phyloP scores from a whole-genome alignment of 2,797 vertebrate genomes.

The Sebastes hubbsi region DNA sequence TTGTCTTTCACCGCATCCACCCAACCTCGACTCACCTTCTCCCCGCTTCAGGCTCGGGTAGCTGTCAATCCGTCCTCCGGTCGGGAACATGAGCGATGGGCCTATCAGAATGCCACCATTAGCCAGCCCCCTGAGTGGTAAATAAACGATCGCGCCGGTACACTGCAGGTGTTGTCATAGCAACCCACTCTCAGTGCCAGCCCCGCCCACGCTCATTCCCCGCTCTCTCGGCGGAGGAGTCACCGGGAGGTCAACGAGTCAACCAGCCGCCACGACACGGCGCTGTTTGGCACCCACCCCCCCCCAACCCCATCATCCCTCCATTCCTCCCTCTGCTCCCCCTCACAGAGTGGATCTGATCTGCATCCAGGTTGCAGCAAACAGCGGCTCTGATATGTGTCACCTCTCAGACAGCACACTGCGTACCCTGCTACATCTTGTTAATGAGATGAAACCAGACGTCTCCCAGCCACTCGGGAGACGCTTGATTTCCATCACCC shows the following conservation, averaged over 20 bases:
- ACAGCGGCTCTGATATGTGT: slow-evolving; percentile 25
- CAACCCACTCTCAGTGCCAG: slow-evolving; percentile 80
- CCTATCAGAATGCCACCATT: slow-evolving; percentile 83
- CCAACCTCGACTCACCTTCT: slow-evolving; percentile 73
- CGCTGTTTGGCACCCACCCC: slow-evolving; percentile 67
- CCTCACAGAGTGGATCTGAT: slow-evolving; percentile 16
- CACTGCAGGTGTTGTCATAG: slow-evolving; percentile 94
- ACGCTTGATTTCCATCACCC: background rate
- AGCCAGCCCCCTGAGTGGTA: slow-evolving; percentile 86
- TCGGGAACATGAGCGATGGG: slow-evolving; percentile 79
- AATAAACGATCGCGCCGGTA: slow-evolving; percentile 93
- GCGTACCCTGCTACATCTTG: background rate
- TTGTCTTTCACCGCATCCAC: slow-evolving; percentile 26
- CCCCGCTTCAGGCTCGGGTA: slow-evolving; percentile 72
- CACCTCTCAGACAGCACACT: slow-evolving; percentile 18
- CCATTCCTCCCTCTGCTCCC: background rate
- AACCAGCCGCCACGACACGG: slow-evolving; percentile 61
- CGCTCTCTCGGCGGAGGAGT: slow-evolving; percentile 86
- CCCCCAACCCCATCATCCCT: background rate
- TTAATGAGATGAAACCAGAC: slow-evolving; percentile 33
- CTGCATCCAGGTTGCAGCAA: slow-evolving; percentile 50
- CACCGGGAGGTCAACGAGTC: slow-evolving; percentile 89
- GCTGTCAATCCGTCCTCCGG: slow-evolving; percentile 80
- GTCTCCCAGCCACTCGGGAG: slow-evolving; percentile 8
- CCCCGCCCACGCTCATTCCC: slow-evolving; percentile 83